These are phyloP conservation scores for Theonella swinhoei DNA, from an alignment of 37 sponge, comb jelly and placozoan species.

Conservation along the genomic window DNA sequence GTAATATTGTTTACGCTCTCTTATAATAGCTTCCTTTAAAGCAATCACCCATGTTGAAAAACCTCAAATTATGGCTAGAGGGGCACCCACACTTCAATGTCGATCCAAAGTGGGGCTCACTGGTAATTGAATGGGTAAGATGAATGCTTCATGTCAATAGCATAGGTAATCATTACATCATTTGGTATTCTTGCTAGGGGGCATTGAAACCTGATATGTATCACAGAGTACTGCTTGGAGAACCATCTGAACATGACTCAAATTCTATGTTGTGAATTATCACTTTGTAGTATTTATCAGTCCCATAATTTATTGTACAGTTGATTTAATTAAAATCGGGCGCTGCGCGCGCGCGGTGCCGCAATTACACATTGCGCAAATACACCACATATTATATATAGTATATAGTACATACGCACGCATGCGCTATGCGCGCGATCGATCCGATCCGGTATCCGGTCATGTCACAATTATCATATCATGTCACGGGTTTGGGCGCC, in stretches of 20 bases:
- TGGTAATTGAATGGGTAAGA: conserved; percentile 67
- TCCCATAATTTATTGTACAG: neutral
- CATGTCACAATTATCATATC: too few relatives aligned
- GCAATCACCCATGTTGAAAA: conserved; percentile 65
- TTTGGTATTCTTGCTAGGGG: too few relatives aligned
- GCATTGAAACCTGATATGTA: conserved; percentile 65
- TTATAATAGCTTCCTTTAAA: conserved; percentile 54
- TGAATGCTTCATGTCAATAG: neutral
- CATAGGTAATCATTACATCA: neutral
- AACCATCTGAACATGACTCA: neutral
- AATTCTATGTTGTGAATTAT: neutral
- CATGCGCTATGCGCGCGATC: neutral
- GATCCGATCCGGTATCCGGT: too few relatives aligned
- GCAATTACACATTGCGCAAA: too few relatives aligned
- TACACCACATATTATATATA: too few relatives aligned
- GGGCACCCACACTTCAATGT: conserved; percentile 70
- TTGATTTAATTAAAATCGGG: neutral
- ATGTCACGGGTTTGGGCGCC: too few relatives aligned
- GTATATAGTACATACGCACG: too few relatives aligned
- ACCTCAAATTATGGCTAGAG: conserved; percentile 52
- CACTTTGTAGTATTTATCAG: neutral
- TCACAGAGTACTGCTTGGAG: conserved; percentile 25
- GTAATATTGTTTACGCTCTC: too few relatives aligned
- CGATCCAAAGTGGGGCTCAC: conserved; percentile 51
- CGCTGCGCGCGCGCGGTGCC: neutral